These are phyloP conservation scores for Heloderma charlesbogerti DNA, from an alignment of 2,113 vertebrate species.

Conservation along the genomic window DNA sequence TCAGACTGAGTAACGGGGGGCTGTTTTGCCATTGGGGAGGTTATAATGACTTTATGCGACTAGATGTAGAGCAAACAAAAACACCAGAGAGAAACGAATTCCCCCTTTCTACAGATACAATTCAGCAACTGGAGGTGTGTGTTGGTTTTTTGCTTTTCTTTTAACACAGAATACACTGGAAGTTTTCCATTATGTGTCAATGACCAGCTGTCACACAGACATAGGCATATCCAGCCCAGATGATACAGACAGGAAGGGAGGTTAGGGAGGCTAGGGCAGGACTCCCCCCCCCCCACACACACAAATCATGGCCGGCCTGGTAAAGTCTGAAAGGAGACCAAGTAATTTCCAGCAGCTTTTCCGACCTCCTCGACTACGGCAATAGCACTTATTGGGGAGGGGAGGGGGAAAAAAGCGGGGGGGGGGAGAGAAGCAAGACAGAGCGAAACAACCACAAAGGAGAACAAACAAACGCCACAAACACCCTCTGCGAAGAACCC, in stretches of 20 bases:
- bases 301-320: neutral
- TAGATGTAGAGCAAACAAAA: neutral
- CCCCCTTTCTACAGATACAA: neutral
- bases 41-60: neutral
- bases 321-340: neutral
- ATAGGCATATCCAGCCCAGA: too few species aligned
- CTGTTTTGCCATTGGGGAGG: neutral
- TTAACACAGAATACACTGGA: neutral
- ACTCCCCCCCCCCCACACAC: too few species aligned
- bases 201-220: neutral
- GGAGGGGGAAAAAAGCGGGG: neutral
- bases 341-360: too few species aligned
- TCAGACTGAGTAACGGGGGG: neutral
- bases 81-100: neutral
- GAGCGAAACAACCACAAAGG: neutral
- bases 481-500: neutral
- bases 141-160: neutral
- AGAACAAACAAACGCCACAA: neutral
- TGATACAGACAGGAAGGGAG: too few species aligned
- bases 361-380: neutral
- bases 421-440: neutral
- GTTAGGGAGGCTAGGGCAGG: too few species aligned
- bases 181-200: neutral
- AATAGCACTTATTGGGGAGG: neutral
- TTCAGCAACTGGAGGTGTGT: neutral